Base-by-base conservation (phyloP, 2,797 vertebrate species). In the Halcyon chelicuti region DNA sequence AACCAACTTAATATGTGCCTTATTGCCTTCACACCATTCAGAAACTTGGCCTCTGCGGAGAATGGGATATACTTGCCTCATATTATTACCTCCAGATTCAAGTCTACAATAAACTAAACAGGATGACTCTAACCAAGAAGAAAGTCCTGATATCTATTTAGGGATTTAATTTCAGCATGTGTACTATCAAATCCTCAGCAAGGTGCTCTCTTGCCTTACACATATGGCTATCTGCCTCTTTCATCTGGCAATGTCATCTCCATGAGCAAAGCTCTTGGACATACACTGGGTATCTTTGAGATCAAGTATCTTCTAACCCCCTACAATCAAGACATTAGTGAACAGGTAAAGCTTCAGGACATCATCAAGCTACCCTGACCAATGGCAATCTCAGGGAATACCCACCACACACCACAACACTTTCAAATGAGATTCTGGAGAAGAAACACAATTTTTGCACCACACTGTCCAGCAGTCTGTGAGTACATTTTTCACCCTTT, bases 401-500 rank as follows among this genome's bases (percentile, higher is more conserved):
- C 1, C 11, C 14, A 31, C 10, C 3, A 73, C 47, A 65, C 7
- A 62, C 3, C 8, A 47, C 9, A 70, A 80, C 14, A 39, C 2
- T 82, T 58, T 42, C 21, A 54, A 65, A 87, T 39, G 12, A 58
- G 14, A 49, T 54, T 33, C 28, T 87, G 10, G n/a, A 78, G 46
- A 68, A 68, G 23, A 44, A 88, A 35, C 14, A 40, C 5, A 13
- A 44, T 26, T 75, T 4, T 72, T 75, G 19, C 42, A 76, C 9
- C 4, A 14, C 25, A 37, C 14, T n/a, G n/a, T 44, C 12, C 37
- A 37, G 10, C 4, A 67, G 20, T 23, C 46, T 83, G 5, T 5
- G 8, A 55, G 9, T 40, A 68, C 2, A 2, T 19, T 51, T 31
- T 28, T 55, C 0, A 22, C 13, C 12, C 49, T 0, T 37, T 54